Evolutionary conservation across 2,113 vertebrate species (phyloP).

Genomic region (Sterrhoptilus dennistouni): DNA sequence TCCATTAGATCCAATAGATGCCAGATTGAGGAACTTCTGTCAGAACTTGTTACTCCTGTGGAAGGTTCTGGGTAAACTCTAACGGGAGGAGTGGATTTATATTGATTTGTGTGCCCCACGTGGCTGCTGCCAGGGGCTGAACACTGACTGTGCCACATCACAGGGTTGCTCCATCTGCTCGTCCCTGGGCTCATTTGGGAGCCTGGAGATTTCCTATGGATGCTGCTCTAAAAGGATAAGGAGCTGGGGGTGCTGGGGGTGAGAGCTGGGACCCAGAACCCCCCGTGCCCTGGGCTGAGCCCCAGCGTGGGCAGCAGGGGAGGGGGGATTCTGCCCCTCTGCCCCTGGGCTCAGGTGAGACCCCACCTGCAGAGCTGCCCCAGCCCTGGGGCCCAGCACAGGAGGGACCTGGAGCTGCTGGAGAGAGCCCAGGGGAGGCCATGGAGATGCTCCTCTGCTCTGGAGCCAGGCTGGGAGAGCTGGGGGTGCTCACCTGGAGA

Average conservation of each 20-base stretch:
- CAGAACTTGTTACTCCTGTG: background rate
- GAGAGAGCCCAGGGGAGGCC: background rate
- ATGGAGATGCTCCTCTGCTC: too few species aligned
- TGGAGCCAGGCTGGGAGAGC: too few species aligned
- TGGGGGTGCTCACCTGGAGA: background rate
- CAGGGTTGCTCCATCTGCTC: accelerated
- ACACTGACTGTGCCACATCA: accelerated
- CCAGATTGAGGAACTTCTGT: background rate
- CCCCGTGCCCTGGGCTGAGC: background rate
- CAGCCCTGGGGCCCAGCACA: background rate
- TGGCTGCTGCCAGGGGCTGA: background rate
- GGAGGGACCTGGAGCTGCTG: background rate
- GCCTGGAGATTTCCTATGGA: accelerated
- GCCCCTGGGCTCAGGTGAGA: background rate
- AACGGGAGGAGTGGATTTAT: background rate
- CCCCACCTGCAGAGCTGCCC: background rate
- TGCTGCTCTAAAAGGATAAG: background rate
- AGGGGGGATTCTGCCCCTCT: background rate
- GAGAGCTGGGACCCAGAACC: background rate
- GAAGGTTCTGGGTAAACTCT: background rate
- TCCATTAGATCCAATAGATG: background rate
- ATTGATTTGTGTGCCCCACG: accelerated
- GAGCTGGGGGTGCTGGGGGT: background rate
- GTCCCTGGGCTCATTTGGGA: accelerated
- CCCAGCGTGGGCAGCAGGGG: background rate